phyloP scores from a whole-genome alignment of 30 jellyfish, hydroid and myxozoan species.

The Cassiopea xamachana region DNA sequence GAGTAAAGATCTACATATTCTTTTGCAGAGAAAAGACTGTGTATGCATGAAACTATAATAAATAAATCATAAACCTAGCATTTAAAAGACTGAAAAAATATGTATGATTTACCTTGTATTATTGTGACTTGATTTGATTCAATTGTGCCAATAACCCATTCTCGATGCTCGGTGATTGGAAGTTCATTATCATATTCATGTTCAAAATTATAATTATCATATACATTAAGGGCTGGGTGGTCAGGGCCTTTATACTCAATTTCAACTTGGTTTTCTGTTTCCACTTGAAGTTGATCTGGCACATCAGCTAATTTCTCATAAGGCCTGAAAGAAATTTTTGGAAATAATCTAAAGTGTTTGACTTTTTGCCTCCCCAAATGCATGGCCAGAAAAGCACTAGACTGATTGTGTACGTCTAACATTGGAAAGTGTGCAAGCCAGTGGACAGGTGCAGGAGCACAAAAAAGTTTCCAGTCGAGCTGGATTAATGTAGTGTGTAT shows the following conservation, averaged over 20 bases:
- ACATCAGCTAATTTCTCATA: slow-evolving; percentile 22
- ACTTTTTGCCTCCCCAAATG: too few species aligned
- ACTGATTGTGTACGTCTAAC: too few species aligned
- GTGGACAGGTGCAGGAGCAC: too few species aligned
- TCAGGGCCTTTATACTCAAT: slow-evolving; percentile 51
- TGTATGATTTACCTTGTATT: slow-evolving; percentile 80
- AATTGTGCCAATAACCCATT: slow-evolving; percentile 84
- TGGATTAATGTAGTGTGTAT: too few species aligned
- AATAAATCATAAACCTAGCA: neutral
- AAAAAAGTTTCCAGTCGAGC: too few species aligned
- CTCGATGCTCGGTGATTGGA: slow-evolving; percentile 88
- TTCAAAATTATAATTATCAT: slow-evolving; percentile 84
- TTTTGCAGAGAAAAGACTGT: too few species aligned
- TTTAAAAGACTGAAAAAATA: neutral
- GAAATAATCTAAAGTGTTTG: too few species aligned
- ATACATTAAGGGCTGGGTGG: slow-evolving; percentile 85
- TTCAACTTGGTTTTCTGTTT: slow-evolving; percentile 46
- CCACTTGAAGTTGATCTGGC: slow-evolving; percentile 47
- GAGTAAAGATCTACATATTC: too few species aligned
- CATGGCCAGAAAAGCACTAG: too few species aligned
- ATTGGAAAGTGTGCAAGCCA: too few species aligned
- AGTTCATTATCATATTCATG: slow-evolving; percentile 84
- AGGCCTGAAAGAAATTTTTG: neutral
- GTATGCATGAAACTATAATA: neutral
- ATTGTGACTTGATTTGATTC: slow-evolving; percentile 93